Conservation (phyloP, 2,113 vertebrate genomes). For the Hydropotes inermis region DNA sequence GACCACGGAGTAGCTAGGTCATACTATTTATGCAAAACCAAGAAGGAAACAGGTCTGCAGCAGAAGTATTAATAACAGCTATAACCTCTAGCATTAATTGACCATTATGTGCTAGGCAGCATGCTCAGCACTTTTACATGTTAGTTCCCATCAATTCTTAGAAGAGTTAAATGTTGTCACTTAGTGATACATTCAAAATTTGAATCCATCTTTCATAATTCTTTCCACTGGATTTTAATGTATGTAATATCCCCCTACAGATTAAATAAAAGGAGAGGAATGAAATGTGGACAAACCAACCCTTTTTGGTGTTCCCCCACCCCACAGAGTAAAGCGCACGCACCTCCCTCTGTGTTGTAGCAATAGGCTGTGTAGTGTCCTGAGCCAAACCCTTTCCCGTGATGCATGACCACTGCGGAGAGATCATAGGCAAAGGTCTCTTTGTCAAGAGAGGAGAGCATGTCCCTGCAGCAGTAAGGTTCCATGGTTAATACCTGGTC, state of each 20-base stretch:
- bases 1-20: neutral
- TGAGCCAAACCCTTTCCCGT: slow-evolving; percentile 99
- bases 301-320: slow-evolving; percentile 67
- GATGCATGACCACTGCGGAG: slow-evolving; percentile 99
- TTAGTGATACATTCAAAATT: neutral
- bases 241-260: slow-evolving; percentile 16
- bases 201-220: neutral
- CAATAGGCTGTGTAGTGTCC: slow-evolving; percentile 99
- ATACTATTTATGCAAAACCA: neutral
- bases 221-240: slow-evolving; percentile 30
- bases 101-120: neutral
- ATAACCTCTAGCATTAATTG: neutral
- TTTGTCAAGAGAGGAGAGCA: slow-evolving; percentile 89
- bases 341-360: slow-evolving; percentile 99
- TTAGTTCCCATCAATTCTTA: slow-evolving; percentile 11
- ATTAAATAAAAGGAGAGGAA: slow-evolving; percentile 56
- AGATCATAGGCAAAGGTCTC: slow-evolving; percentile 96
- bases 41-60: neutral
- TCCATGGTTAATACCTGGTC: slow-evolving; percentile 99
- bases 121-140: neutral
- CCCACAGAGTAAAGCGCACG: slow-evolving; percentile 80
- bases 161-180: neutral
- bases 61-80: neutral
- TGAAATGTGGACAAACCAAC: slow-evolving; percentile 59
- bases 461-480: slow-evolving; percentile 96